Percentiles rank a stretch among this genome's conserved stretches.
phyloP scores from a whole-genome alignment of 2,888 invertebrate genomes.

The Lycaena phlaeas region DNA sequence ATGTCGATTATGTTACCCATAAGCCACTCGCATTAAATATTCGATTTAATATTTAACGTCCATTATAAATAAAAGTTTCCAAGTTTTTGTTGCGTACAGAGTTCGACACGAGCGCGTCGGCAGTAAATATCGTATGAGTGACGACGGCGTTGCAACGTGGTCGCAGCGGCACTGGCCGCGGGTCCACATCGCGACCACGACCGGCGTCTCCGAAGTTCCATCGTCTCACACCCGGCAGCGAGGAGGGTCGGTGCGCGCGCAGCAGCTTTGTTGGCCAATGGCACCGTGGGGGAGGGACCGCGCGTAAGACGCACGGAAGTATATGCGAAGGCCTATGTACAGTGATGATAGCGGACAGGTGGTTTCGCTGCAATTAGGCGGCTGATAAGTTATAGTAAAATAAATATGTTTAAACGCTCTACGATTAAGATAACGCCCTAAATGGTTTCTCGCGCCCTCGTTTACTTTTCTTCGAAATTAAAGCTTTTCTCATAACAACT shows the following conservation, averaged over 20 bases:
- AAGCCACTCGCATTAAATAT: slow-evolving; percentile 11
- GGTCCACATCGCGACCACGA: slow-evolving; percentile 51
- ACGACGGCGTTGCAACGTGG: slow-evolving; percentile 41
- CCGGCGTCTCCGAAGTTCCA: slow-evolving; percentile 55
- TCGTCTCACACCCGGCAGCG: slow-evolving; percentile 47
- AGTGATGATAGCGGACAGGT: slow-evolving; percentile 69
- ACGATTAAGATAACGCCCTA: slow-evolving; percentile 57
- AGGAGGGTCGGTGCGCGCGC: slow-evolving; percentile 70
- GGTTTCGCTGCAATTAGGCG: slow-evolving; percentile 71
- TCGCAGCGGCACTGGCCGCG: slow-evolving; percentile 55
- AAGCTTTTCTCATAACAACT: background rate
- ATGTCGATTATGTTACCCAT: slow-evolving; percentile 21
- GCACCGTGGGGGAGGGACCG: slow-evolving; percentile 57
- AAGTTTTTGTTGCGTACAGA: slow-evolving; percentile 19
- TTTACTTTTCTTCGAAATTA: slow-evolving; percentile 20
- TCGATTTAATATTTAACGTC: background rate
- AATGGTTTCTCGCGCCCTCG: slow-evolving; percentile 35
- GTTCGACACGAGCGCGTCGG: slow-evolving; percentile 22
- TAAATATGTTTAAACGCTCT: slow-evolving; percentile 58
- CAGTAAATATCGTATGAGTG: slow-evolving; percentile 21
- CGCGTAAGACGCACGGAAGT: slow-evolving; percentile 71
- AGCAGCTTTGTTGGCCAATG: slow-evolving; percentile 49
- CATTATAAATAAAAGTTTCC: slow-evolving; percentile 10
- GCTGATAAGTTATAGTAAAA: slow-evolving; percentile 61
- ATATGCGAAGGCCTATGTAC: slow-evolving; percentile 74